phyloP scores from a whole-genome alignment of 1,140 invertebrate genomes.

The Heliconius congener region DNA sequence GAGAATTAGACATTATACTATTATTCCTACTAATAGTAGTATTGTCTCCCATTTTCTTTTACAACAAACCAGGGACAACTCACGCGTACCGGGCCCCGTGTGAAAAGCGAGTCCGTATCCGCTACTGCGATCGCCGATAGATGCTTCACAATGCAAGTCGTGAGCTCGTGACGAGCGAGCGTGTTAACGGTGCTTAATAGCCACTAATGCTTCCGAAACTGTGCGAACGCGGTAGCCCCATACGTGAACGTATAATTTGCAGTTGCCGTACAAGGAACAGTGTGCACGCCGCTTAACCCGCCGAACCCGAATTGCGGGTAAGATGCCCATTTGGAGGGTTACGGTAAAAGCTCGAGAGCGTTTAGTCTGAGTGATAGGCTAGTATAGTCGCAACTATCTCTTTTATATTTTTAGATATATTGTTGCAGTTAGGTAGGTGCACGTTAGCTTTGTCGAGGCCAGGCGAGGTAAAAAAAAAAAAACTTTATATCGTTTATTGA shows the following conservation, averaged over 20 bases:
- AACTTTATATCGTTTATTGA: too few species aligned
- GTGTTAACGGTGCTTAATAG: constrained; percentile 80
- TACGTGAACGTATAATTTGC: constrained; percentile 76
- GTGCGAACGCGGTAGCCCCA: constrained; percentile 79
- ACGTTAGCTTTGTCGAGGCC: background rate
- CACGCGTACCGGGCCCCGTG: constrained; percentile 41
- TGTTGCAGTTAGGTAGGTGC: background rate
- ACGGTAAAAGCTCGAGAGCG: constrained; percentile 27
- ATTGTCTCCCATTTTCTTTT: constrained; percentile 13
- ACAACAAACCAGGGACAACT: constrained; percentile 20
- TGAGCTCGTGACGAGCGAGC: constrained; percentile 73
- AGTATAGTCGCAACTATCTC: background rate
- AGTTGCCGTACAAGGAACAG: constrained; percentile 64
- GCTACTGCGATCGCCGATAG: constrained; percentile 76
- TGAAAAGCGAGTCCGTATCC: constrained; percentile 52
- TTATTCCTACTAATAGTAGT: background rate
- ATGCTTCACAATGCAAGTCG: constrained; percentile 70
- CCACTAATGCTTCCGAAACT: constrained; percentile 81
- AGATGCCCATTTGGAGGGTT: constrained; percentile 34
- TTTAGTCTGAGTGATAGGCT: constrained; percentile 8
- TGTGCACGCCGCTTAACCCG: constrained; percentile 62
- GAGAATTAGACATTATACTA: too few species aligned
- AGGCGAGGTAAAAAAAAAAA: too few species aligned
- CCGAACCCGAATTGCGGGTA: constrained; percentile 35
- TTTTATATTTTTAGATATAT: background rate